A percentile compares a stretch with the other conserved stretches of the same genome.
Evolutionary conservation across 1,140 invertebrate genomes (phyloP).

Genomic region (Gonioctena quinquepunctata): DNA sequence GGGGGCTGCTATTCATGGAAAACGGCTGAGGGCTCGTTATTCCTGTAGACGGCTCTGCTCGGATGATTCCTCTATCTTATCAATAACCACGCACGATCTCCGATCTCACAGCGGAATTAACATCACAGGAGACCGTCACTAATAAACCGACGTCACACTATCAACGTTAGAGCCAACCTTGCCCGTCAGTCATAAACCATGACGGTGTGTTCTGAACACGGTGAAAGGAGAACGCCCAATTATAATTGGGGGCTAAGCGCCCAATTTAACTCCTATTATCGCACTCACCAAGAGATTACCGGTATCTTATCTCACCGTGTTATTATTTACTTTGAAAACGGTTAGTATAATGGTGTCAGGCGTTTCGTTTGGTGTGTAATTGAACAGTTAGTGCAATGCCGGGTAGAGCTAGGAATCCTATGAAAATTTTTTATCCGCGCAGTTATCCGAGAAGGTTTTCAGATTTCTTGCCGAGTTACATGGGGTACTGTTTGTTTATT

Average conservation of each 20-base stretch:
- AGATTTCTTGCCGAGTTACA: conserved; percentile 1
- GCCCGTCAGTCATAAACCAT: no score
- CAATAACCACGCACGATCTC: no score
- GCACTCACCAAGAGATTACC: conserved; percentile 1
- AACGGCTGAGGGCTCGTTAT: no score
- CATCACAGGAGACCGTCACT: no score
- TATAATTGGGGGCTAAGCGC: background rate
- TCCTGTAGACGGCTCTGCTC: no score
- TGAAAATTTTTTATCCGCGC: background rate
- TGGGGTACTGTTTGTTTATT: no score
- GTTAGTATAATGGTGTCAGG: background rate
- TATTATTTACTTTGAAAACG: conserved; percentile 7
- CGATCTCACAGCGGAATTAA: no score
- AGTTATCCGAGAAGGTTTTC: conserved; percentile 4
- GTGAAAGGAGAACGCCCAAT: background rate
- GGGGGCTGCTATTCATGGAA: no score
- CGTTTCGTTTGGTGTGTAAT: background rate
- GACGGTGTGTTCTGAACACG: background rate
- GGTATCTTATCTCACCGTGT: conserved; percentile 12
- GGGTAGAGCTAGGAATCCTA: conserved; percentile 8
- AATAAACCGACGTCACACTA: no score
- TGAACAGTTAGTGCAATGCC: background rate
- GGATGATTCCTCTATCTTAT: no score
- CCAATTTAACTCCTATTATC: conserved; percentile 9
- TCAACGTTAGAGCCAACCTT: no score